These are phyloP conservation scores for Cosmorhoe ocellata DNA, from an alignment of 2,888 invertebrate species.

Conservation along the genomic window DNA sequence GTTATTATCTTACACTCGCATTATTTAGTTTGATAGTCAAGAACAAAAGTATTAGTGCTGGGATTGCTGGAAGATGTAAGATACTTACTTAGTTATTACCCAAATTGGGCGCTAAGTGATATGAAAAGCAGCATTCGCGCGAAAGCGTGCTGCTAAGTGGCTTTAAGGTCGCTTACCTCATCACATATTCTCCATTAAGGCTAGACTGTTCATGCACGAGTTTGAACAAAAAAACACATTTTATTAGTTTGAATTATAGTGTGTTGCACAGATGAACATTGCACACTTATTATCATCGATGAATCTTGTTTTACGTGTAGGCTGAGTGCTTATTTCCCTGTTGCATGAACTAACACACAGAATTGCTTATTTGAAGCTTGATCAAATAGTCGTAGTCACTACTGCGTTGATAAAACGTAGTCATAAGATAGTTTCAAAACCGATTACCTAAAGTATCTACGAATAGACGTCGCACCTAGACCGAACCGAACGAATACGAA, in stretches of 20 bases:
- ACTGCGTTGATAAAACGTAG: too few relatives aligned
- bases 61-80: constrained; percentile 10
- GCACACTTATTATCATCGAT: constrained; percentile 12
- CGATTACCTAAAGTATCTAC: too few relatives aligned
- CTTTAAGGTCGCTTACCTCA: constrained; percentile 81
- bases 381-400: background rate
- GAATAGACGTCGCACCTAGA: background rate
- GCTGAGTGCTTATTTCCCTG: background rate
- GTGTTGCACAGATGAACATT: background rate
- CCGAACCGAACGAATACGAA: too few relatives aligned
- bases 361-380: background rate
- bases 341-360: background rate
- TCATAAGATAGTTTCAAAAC: too few relatives aligned
- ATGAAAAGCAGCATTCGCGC: constrained; percentile 65
- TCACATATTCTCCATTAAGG: constrained; percentile 48
- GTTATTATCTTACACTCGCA: too few relatives aligned
- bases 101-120: constrained; percentile 70
- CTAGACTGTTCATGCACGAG: constrained; percentile 57
- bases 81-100: constrained; percentile 52
- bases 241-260: too few relatives aligned
- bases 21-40: too few relatives aligned
- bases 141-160: constrained; percentile 72
- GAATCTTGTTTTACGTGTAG: constrained; percentile 13
- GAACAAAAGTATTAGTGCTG: too few relatives aligned
- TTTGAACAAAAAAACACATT: constrained; percentile 31